Evolutionary conservation across 2,113 vertebrate species (phyloP), one percentile per base, ranked within the genome.

Genomic region (Oceanodroma tethys): DNA sequence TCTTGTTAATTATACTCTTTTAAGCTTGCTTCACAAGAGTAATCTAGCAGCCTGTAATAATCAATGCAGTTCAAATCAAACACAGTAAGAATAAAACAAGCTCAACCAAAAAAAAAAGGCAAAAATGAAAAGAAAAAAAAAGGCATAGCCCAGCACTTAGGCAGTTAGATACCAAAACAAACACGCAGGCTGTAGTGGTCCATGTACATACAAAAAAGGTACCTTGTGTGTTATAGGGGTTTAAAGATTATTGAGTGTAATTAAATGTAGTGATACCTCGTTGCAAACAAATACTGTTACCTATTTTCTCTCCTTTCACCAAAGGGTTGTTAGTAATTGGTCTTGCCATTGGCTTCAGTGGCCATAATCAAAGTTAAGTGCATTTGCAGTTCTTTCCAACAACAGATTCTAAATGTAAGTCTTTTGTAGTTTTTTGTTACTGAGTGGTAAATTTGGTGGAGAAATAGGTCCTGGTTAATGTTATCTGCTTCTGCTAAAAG

Each of bases 1-100:
- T 97, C 82, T 78, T 94, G 82, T 94, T 98, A 98, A 98, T 98
- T 96, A 97, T 56, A 84, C 67, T 95, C 94, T 84, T 96, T 95
- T 93, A 95, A 93, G 93, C 89, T 97, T 96, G 93, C 90, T 97
- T 97, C 91, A 90, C 74, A 93, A 88, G 96, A 90, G 82, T 89
- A 87, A 92, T 96, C 93, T 95, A 95, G 80, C 86, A 96, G 90
- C 60, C 63, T 90, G 9, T 82, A 91, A 76, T 97, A 97, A 97
- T 96, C 97, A 97, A 96, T 92, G 92, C 91, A 88, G 86, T 50
- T 96, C 75, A 95, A 92, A 85, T 93, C 81, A 95, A 96, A 97
- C 78, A 79, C 9, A 65, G 53, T 23, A 78, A 76, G 68, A 81
- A 59, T 72, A 66, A 92, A 88, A 55, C 16, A 67, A 45, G 38